Conservation (phyloP, 2,888 invertebrate genomes). For the Microchrysa polita region DNA sequence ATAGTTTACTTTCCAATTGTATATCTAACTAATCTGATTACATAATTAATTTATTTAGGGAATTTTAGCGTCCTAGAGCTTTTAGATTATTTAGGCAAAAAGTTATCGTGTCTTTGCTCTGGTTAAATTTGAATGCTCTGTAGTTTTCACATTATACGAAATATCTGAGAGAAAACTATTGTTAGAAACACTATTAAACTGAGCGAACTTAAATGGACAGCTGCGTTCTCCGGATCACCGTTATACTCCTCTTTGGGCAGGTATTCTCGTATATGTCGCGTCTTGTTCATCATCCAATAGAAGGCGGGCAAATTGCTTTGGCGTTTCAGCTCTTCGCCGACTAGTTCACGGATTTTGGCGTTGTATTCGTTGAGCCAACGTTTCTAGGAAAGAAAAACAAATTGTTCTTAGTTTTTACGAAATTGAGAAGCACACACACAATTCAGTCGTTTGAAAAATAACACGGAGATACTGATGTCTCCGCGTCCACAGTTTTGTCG, state of each 20-base stretch:
- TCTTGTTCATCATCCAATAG: conserved; percentile 87
- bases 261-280: conserved; percentile 72
- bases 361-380: conserved; percentile 85
- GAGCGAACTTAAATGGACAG: conserved; percentile 7
- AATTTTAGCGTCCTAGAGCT: too few relatives aligned
- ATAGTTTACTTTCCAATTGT: too few relatives aligned
- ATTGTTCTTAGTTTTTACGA: conserved; percentile 8
- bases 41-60: too few relatives aligned
- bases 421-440: neutral
- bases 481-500: too few relatives aligned
- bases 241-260: conserved; percentile 62
- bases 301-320: conserved; percentile 77
- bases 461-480: too few relatives aligned
- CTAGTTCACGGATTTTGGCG: conserved; percentile 73
- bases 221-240: neutral
- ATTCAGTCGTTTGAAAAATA: too few relatives aligned
- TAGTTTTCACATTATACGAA: conserved; percentile 14
- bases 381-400: conserved; percentile 66
- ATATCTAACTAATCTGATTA: too few relatives aligned
- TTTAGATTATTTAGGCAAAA: too few relatives aligned
- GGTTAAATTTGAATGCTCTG: neutral
- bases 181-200: conserved; percentile 20
- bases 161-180: conserved; percentile 21
- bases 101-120: too few relatives aligned
- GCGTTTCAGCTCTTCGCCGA: conserved; percentile 78